These are phyloP conservation scores for Urosaurus nigricauda DNA, from an alignment of 2,797 vertebrate species.

Conservation along the genomic window DNA sequence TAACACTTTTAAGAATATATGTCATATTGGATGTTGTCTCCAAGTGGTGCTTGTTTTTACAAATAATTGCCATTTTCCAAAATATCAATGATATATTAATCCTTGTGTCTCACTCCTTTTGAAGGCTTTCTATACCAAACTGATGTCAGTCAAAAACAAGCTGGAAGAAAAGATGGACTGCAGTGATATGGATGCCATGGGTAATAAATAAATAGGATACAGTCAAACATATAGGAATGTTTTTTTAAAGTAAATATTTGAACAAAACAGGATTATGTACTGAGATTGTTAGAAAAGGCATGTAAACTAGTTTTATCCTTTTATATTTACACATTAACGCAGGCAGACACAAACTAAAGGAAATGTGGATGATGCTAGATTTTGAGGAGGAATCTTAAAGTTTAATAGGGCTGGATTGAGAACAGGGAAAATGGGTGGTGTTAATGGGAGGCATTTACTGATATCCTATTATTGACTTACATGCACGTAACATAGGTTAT, in stretches of 20 bases:
- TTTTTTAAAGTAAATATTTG: background rate
- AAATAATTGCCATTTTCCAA: background rate
- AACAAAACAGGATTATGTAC: background rate
- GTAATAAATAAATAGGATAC: constrained; percentile 55
- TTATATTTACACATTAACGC: background rate
- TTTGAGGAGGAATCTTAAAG: background rate
- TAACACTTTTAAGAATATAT: too few species aligned
- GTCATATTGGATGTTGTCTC: background rate
- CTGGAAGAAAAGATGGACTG: constrained; percentile 13
- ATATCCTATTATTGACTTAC: too few species aligned
- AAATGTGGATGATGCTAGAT: background rate
- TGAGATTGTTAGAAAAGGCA: background rate
- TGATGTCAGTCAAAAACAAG: constrained; percentile 25
- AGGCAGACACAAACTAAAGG: background rate
- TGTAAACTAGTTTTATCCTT: background rate
- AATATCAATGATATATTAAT: background rate
- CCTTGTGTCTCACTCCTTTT: constrained; percentile 41
- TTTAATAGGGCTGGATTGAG: background rate
- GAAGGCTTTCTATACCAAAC: constrained; percentile 63
- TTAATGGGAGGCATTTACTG: too few species aligned
- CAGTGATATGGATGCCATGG: constrained; percentile 36
- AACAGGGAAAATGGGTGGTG: background rate
- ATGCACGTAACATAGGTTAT: too few species aligned
- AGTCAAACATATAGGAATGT: background rate
- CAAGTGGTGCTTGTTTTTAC: background rate